Evolutionary conservation across 2,888 invertebrate genomes (phyloP).

Genomic region (Serripes groenlandicus): DNA sequence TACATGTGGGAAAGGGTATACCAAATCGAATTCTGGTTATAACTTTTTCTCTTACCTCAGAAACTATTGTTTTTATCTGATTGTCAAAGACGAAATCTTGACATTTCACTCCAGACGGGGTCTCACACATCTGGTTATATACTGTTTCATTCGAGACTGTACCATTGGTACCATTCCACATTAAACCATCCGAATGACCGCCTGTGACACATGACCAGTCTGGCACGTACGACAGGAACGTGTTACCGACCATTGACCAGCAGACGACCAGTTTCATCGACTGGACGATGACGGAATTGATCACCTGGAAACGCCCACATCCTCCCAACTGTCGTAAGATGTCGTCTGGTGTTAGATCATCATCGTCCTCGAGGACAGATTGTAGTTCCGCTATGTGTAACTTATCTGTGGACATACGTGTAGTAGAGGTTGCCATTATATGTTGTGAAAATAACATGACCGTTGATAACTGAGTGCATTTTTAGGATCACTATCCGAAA

Average conservation of each 20-base stretch:
- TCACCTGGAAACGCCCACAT: slow-evolving; percentile 46
- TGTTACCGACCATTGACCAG: slow-evolving; percentile 42
- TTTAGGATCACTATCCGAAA: too few relatives aligned
- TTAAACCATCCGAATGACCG: neutral
- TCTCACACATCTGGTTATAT: neutral
- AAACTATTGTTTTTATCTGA: slow-evolving; percentile 13
- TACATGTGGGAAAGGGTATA: too few relatives aligned
- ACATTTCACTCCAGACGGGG: neutral
- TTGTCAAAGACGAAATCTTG: slow-evolving; percentile 6
- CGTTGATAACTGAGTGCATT: too few relatives aligned
- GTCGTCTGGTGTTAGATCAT: slow-evolving; percentile 44
- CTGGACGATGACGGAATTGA: slow-evolving; percentile 26
- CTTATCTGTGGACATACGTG: too few relatives aligned
- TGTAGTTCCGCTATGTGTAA: too few relatives aligned
- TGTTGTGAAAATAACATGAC: too few relatives aligned
- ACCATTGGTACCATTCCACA: neutral
- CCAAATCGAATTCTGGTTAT: too few relatives aligned
- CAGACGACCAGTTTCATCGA: slow-evolving; percentile 49
- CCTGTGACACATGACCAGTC: slow-evolving; percentile 38
- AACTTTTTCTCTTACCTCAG: slow-evolving; percentile 26
- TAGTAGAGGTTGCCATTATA: too few relatives aligned
- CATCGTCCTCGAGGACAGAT: too few relatives aligned
- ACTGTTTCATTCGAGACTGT: neutral
- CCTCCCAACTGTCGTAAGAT: slow-evolving; percentile 41
- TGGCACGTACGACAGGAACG: slow-evolving; percentile 48